Base-by-base conservation (phyloP, 2,113 vertebrate species). In the Centropristis striata region DNA sequence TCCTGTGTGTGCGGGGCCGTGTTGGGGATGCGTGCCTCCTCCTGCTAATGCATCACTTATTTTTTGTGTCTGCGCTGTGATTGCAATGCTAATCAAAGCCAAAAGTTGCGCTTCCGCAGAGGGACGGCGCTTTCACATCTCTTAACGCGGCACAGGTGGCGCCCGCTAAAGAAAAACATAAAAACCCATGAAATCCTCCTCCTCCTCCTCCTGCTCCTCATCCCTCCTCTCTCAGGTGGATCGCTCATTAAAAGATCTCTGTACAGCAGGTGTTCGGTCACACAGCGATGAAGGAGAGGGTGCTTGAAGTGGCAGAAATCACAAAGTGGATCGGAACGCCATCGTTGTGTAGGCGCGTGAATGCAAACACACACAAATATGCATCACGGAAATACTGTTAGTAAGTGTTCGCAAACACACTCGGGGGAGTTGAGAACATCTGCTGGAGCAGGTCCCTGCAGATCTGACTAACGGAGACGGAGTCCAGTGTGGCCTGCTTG, bases 301-400 rank as follows among this genome's bases (percentile, higher is more conserved):
- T 90, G 93, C 93, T 91, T 93, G 89, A 91, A 88, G 89, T 87
- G 85, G 93, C 93, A 92, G 81, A 93, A 94, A 92, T 75, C 91
- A 92, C 90, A 87, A 72, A 90, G 83, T 65, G 86, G 72, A 93
- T 91, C 91, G 15, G 57, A 78, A 84, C 20, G 69, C 75, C 60
- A 77, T 49, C 7, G 46, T 58, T 51, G 60, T 32, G 47, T 10
- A 13, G 41, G 55, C 20, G 11, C 47, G 16, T 9, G 47, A 69
- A 71, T 13, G 71, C 60, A 47, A 75, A 72, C 49, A 27, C 69
- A 14, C 54, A 54, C 63, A 82, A 36, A 51, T 44, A 58, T 36
- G 58, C 74, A 66, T 66, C 28, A 42, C 32, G 50, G 61, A 55
- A 23, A 36, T 28, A 32, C 9, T 60, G 41, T 37, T 11, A 14